Conservation (phyloP, 2,797 vertebrate species). For the Adrianichthys oophorus region DNA sequence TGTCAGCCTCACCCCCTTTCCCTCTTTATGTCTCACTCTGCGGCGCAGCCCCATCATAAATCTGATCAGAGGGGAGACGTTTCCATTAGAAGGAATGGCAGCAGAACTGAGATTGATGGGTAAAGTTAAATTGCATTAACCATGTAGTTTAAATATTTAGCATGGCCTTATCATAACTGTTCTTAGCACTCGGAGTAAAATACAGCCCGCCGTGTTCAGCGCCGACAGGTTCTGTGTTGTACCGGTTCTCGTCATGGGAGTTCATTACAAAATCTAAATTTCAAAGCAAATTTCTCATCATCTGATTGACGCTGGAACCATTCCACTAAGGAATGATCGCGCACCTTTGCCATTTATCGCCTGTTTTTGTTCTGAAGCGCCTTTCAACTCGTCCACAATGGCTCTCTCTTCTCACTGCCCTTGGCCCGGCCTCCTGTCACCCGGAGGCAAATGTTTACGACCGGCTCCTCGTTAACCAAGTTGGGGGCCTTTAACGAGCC, state of each 20-base stretch:
- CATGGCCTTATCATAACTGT: constrained; percentile 90
- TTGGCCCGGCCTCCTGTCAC: constrained; percentile 69
- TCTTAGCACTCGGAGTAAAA: constrained; percentile 86
- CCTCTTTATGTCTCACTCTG: constrained; percentile 15
- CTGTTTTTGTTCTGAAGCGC: constrained; percentile 15
- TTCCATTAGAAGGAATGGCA: constrained; percentile 77
- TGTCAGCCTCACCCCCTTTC: constrained; percentile 4
- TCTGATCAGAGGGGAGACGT: constrained; percentile 81
- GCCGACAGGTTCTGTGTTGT: neutral
- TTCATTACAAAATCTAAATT: too few species aligned
- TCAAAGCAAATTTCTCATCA: neutral
- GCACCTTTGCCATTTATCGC: constrained; percentile 3
- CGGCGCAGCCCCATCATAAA: constrained; percentile 76
- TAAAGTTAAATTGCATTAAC: constrained; percentile 88
- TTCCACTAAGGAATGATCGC: neutral
- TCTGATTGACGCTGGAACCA: neutral
- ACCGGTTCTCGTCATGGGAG: neutral
- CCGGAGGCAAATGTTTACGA: constrained; percentile 89
- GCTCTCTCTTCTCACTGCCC: constrained; percentile 40
- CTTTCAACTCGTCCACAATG: constrained; percentile 4
- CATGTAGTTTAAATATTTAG: constrained; percentile 91
- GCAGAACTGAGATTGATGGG: constrained; percentile 84
- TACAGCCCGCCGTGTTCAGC: constrained; percentile 62
- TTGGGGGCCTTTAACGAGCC: constrained; percentile 79
- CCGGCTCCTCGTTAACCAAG: constrained; percentile 78